Evolutionary conservation across 2,888 invertebrate species (phyloP), one percentile per base, ranked within the genome.

Genomic region (Leptinotarsa juncta): DNA sequence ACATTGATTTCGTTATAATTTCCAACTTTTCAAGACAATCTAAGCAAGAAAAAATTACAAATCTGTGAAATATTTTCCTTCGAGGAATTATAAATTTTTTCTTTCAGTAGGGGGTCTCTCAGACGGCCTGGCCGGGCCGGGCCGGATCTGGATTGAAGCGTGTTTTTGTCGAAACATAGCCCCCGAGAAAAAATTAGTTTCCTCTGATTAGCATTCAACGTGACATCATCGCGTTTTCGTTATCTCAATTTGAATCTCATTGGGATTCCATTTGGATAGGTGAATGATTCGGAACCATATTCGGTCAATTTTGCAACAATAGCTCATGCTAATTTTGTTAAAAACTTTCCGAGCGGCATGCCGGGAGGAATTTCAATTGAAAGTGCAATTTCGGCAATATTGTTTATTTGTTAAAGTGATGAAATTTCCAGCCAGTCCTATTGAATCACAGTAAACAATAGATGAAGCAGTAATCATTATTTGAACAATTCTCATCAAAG

Each of bases 121-220:
- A 42, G 42, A 0, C 42, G 3, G 3, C 42, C 42, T 10, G 7
- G 42, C 42, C 42, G 10, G 10, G 42, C 42, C 42, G 10, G 10
- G 7, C 3, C 42, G 42, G 42, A 42, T 42, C 42, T 10, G 42
- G 42, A 42, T 42, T 42, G 3, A 80, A 80, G 79, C 81, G 78
- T 77, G 80, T 80, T 81, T 79, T 53, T 81, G 80, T 81, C 79
- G 68, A 70, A 70, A 72, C 71, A 65, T 72, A 67, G 70, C 76
- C 76, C 65, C 72, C 51, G 72, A 65, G 50, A 66, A 74, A 73
- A 74, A 77, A 74, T 77, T 68, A 65, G 67, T 72, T 67, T 75
- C 62, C 67, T 67, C 72, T 70, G 70, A 70, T 77, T 77, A 71
- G 74, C 70, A 76, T 76, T 76, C 76, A 73, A 57, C 7, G 70